Percentiles rank a stretch among this genome's conserved stretches.
Evolutionary conservation across 2,113 vertebrate species (phyloP).

Genomic region (Conger conger): DNA sequence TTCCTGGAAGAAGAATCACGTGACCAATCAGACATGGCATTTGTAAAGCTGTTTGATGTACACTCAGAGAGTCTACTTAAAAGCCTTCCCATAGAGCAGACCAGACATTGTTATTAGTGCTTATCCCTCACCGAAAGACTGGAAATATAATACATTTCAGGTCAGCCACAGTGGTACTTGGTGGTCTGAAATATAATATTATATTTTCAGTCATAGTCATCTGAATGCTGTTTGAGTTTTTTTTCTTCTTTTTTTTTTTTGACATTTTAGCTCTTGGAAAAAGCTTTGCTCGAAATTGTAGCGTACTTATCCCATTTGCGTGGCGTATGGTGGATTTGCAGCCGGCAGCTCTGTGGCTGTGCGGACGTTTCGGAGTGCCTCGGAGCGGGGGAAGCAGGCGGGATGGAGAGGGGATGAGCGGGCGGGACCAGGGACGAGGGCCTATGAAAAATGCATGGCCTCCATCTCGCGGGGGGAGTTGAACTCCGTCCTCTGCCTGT

Average conservation of each 20-base stretch:
- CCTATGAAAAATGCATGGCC: constrained; percentile 69
- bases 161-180: neutral
- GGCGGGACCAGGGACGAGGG: constrained; percentile 59
- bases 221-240: neutral
- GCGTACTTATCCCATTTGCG: neutral
- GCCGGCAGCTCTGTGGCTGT: neutral
- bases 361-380: constrained; percentile 17
- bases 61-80: neutral
- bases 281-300: neutral
- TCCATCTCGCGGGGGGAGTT: constrained; percentile 46
- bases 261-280: neutral
- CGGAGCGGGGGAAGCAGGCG: neutral
- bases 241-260: too few relatives aligned
- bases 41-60: constrained; percentile 3
- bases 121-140: neutral
- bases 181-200: neutral
- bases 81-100: neutral
- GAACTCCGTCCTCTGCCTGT: constrained; percentile 22
- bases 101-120: neutral
- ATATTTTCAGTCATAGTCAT: neutral
- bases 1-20: neutral
- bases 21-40: neutral
- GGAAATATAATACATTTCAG: neutral
- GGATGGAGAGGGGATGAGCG: constrained; percentile 28
- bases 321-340: neutral